Evolutionary conservation across 2,113 vertebrate species (phyloP).

Genomic region (Syngnathoides biaculeatus): DNA sequence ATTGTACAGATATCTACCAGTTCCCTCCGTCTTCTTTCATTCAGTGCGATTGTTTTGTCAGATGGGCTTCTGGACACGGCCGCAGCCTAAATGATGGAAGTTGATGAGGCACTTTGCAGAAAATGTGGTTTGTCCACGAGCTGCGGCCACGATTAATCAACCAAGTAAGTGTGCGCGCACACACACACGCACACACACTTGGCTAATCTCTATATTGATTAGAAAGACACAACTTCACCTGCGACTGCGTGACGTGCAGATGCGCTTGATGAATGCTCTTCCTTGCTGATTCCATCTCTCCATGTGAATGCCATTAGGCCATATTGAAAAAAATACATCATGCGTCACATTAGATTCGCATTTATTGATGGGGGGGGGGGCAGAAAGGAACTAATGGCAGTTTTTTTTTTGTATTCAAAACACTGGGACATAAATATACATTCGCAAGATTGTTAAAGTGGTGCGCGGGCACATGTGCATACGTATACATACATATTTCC

Average conservation of each 20-base stretch:
- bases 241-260: background rate
- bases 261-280: constrained; percentile 42
- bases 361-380: constrained; percentile 56
- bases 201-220: constrained; percentile 67
- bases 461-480: background rate
- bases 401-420: constrained; percentile 54
- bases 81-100: constrained; percentile 59
- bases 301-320: constrained; percentile 13
- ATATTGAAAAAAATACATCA: constrained; percentile 54
- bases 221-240: constrained; percentile 24
- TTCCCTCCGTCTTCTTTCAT: background rate
- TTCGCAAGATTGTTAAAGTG: constrained; percentile 22
- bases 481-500: constrained; percentile 22
- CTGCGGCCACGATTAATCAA: constrained; percentile 57
- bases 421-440: constrained; percentile 51
- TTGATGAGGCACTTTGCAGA: constrained; percentile 58
- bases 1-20: no score
- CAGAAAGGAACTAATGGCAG: background rate
- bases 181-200: constrained; percentile 42
- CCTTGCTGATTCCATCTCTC: constrained; percentile 42
- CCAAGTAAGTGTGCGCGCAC: constrained; percentile 37
- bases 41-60: background rate
- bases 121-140: constrained; percentile 39
- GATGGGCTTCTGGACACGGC: constrained; percentile 14
- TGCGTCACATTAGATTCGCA: constrained; percentile 47